Evolutionary conservation across 2,113 vertebrate genomes (phyloP).

Genomic region (Forbesichthys agassizii): DNA sequence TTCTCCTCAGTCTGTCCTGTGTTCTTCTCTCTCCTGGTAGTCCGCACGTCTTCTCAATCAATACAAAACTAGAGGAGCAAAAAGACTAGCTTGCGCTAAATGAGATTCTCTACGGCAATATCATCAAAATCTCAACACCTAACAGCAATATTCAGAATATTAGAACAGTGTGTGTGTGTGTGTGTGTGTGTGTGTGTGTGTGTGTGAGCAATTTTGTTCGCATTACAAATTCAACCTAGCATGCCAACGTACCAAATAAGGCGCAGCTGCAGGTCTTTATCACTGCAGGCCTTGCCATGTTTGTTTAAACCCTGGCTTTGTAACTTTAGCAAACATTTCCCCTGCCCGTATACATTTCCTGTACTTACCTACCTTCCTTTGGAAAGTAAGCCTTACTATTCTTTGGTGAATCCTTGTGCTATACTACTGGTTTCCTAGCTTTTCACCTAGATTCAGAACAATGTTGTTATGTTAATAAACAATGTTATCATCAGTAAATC

Average conservation of each 20-base stretch:
- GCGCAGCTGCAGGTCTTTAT: slow-evolving; percentile 16
- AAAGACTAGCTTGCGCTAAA: neutral
- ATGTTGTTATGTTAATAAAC: too few relatives aligned
- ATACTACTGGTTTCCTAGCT: too few relatives aligned
- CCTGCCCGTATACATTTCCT: neutral
- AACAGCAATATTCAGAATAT: slow-evolving; percentile 3
- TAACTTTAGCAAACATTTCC: slow-evolving; percentile 24
- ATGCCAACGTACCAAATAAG: slow-evolving; percentile 46
- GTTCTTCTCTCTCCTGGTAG: neutral
- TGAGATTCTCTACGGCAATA: too few relatives aligned
- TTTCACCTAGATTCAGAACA: too few relatives aligned
- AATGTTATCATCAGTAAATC: too few relatives aligned
- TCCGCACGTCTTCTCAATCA: neutral
- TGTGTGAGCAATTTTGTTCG: slow-evolving; percentile 1
- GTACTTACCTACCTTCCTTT: neutral
- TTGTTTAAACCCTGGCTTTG: slow-evolving; percentile 18
- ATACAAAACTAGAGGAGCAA: neutral
- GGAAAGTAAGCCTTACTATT: neutral
- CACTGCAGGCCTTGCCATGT: slow-evolving; percentile 25
- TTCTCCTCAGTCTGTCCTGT: slow-evolving; percentile 14
- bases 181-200: neutral
- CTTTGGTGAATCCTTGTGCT: too few relatives aligned
- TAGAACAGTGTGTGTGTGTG: neutral
- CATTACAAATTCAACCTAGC: slow-evolving; percentile 18
- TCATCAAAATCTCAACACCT: neutral